Evolutionary conservation across 2,113 vertebrate species (phyloP).

Genomic region (Ovis aries): DNA sequence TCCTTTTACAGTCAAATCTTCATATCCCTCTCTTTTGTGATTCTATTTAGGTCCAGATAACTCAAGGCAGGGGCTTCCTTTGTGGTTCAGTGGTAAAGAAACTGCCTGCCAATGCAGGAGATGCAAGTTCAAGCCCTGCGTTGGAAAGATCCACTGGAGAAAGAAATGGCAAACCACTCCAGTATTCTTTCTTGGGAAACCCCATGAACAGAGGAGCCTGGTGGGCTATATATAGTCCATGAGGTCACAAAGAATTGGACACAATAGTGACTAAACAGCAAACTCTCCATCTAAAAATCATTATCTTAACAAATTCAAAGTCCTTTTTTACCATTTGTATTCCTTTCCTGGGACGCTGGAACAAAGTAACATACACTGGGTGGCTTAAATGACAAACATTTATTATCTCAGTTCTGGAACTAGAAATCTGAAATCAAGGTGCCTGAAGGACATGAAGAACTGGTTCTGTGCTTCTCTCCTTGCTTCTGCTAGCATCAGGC

Average conservation of each 20-base stretch:
- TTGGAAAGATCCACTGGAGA: neutral
- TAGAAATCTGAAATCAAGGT: neutral
- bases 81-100: neutral
- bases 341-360: neutral
- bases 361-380: neutral
- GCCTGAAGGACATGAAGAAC: neutral
- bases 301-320: neutral
- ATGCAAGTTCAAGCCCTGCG: accelerated
- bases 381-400: neutral
- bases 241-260: neutral
- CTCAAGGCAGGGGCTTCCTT: neutral
- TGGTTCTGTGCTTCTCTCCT: too few species aligned
- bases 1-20: neutral
- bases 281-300: neutral
- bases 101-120: neutral
- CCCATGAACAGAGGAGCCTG: neutral
- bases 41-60: neutral
- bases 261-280: neutral
- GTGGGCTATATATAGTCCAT: neutral
- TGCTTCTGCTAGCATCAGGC: neutral
- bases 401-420: neutral
- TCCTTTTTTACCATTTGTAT: neutral
- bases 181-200: neutral
- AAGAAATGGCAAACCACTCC: neutral
- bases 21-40: neutral